Base-by-base conservation (phyloP, 2,888 invertebrate genomes). In the Sphaerolaimus hirsutus region DNA sequence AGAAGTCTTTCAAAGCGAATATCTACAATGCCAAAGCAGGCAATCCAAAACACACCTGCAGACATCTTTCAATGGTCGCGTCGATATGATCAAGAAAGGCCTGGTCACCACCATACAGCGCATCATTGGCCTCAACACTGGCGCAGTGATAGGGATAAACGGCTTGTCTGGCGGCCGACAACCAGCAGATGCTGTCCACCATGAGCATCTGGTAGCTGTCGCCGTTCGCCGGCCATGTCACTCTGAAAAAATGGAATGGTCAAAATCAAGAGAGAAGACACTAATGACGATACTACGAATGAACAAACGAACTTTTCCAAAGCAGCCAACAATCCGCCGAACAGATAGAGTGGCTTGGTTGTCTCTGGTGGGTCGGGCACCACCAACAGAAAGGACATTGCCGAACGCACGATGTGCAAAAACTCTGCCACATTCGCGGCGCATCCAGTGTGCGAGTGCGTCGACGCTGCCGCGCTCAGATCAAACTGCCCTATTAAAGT, bases 111-210 rank as follows among this genome's bases (percentile, higher is more conserved):
- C 87, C 87, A 62, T 89, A 91, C 37, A 91, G 68, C 48, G 77
- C 74, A 65, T 91, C 87, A 63, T 91, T 91, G 2, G 87, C 84
- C 59, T 87, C 78, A 50, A 89, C 83, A 74, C 76, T 77, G 52
- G 79, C 78, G 47, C 87, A 74, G 58, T 81, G 80, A 65, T 89
- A 84, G 0, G 78, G 76, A 65, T 82, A 87, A 45, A 67, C 72
- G 52, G 84, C 82, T 62, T 83, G 79, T 17, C 76, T 75, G 65
- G 79, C 75, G 36, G 77, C 75, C 45, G 79, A 76, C 10, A 87
- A 68, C 61, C 83, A 70, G 60, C 81, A 78, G 24, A 89, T 65
- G 2, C 78, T 77, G 55, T 76, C 74, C 17, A 83, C 67, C 57
- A 82, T 78, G 19, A 82, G 71, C 29, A 70, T 68, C 38, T 75